A percentile compares a stretch with the other conserved stretches of the same genome.
These are phyloP conservation scores for Leptopilina syphax DNA, from an alignment of 2,888 invertebrate species.

Conservation along the genomic window DNA sequence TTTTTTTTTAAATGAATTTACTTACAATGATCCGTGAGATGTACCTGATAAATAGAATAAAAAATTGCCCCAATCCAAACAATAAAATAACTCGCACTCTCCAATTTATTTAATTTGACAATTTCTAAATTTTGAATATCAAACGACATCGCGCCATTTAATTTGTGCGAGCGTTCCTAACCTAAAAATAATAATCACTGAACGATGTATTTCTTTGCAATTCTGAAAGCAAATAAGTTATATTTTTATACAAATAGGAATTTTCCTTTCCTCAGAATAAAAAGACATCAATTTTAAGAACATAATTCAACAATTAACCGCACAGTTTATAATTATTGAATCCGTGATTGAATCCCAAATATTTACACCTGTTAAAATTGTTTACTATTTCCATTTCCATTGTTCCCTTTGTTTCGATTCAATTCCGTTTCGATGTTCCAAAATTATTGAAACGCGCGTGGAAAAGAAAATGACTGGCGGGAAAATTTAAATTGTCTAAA, in stretches of 20 bases:
- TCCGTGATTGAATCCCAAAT: too few relatives aligned
- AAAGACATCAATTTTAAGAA: too few relatives aligned
- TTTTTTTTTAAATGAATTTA: slow-evolving; percentile 21
- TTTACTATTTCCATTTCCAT: not conserved
- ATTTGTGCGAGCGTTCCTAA: not conserved
- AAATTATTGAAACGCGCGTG: not conserved
- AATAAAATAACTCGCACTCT: slow-evolving; percentile 78
- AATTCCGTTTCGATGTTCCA: not conserved
- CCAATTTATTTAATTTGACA: slow-evolving; percentile 65
- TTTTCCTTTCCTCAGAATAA: too few relatives aligned
- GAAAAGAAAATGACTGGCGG: not conserved
- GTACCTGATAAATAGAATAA: slow-evolving; percentile 80
- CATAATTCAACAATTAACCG: too few relatives aligned
- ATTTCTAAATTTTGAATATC: slow-evolving; percentile 24
- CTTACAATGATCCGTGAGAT: slow-evolving; percentile 79
- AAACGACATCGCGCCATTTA: slow-evolving; percentile 28
- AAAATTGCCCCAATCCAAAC: slow-evolving; percentile 80
- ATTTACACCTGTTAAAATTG: too few relatives aligned
- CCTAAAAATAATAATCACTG: not conserved
- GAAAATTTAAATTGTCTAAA: not conserved
- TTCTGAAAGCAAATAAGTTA: not conserved
- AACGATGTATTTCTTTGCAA: not conserved
- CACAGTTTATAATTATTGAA: too few relatives aligned
- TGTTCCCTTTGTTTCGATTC: not conserved
- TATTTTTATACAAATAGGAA: not conserved